Evolutionary conservation across 2,888 invertebrate species (phyloP), one percentile per base, ranked within the genome.

Genomic region (Beris morrisii): DNA sequence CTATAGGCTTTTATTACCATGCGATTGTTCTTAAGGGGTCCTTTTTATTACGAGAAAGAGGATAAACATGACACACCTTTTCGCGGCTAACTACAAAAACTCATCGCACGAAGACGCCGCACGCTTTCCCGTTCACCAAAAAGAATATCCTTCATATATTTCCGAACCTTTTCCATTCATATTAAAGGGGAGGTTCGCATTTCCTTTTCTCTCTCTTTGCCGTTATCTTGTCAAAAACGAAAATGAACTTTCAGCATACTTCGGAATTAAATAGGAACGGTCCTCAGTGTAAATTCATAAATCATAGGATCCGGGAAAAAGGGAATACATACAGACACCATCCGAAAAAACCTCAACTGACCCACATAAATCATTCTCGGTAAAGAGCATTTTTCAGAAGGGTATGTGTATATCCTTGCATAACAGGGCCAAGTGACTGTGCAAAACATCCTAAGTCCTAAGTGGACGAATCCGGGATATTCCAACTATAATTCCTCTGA

Each of bases 341-440:
- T 5, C 32, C 32, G 5, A 32, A 45, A 71, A 72, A 72, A 71
- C 72, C 71, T 71, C 75, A 75, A 75, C 74, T 75, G 73, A 75
- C 72, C 75, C 73, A 74, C 72, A 79, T 79, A 79, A 78, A 79
- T 79, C 79, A 79, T 75, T 76, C 73, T 31, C 13, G 32, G 48
- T 59, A 57, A 57, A 57, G 22, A 57, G 57, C 45, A 57, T 57
- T 57, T 57, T 57, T 57, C 30, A 28, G 45, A 30, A 13, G 46
- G n/a, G 7, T n/a, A 22, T 44, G 11, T 38, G 38, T 32, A 43
- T 56, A 56, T 56, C 43, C 43, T 30, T 43, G 22, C 30, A 13
- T 56, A 32, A 31, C n/a, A 13, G n/a, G 38, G 56, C 56, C 56
- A 15, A 57, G 57, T 46, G 57, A 46, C 46, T 57, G 46, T 15